A percentile compares a stretch with the other conserved stretches of the same genome.
These are phyloP conservation scores for Oncorhynchus mykiss DNA, from an alignment of 2,113 vertebrate species.

Conservation along the genomic window DNA sequence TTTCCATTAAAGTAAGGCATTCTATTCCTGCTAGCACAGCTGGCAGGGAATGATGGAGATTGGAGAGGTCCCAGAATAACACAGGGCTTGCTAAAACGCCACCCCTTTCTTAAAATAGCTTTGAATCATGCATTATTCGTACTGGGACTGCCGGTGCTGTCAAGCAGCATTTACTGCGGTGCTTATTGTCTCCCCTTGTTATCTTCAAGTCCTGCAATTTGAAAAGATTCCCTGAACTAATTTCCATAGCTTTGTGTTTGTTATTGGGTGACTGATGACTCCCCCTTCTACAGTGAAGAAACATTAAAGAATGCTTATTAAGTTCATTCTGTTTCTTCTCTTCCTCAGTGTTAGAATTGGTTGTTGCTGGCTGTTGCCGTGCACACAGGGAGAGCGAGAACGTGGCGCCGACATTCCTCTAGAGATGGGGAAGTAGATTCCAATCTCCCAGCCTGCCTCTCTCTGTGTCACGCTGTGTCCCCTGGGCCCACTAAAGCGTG, in stretches of 20 bases:
- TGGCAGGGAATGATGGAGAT: constrained; percentile 50
- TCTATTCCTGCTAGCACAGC: constrained; percentile 46
- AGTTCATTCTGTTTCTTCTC: neutral
- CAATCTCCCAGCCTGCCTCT: constrained; percentile 45
- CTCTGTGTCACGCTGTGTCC: constrained; percentile 24
- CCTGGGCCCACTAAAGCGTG: constrained; percentile 54
- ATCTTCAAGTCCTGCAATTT: constrained; percentile 35
- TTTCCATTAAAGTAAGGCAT: constrained; percentile 35
- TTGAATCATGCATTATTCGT: constrained; percentile 72
- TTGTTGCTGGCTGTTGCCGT: constrained; percentile 7
- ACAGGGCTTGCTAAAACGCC: constrained; percentile 48
- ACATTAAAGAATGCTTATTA: neutral
- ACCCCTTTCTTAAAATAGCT: constrained; percentile 64
- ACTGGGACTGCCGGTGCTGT: constrained; percentile 43
- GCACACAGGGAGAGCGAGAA: constrained; percentile 11
- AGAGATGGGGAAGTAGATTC: constrained; percentile 36
- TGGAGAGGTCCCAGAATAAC: constrained; percentile 61
- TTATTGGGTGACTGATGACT: neutral
- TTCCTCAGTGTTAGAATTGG: neutral
- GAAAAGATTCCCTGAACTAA: constrained; percentile 40
- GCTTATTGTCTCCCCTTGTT: constrained; percentile 55
- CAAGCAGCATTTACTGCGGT: constrained; percentile 47
- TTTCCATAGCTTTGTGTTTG: constrained; percentile 46
- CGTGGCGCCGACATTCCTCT: neutral
- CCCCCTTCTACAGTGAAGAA: neutral